These are phyloP conservation scores for Acrobeloides nanus DNA, from an alignment of 2,888 invertebrate genomes.

Conservation along the genomic window DNA sequence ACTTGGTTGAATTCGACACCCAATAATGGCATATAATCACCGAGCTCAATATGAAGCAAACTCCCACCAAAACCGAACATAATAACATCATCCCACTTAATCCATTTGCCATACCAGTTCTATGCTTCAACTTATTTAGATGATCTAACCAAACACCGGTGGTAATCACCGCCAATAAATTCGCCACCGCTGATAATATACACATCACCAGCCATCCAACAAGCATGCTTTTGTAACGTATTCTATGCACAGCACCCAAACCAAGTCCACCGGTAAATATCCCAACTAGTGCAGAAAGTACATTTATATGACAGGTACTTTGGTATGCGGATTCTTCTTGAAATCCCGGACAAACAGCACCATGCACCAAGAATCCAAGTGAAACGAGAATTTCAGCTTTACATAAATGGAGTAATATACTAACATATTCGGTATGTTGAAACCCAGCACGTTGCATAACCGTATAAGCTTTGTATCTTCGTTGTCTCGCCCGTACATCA, in stretches of 20 bases:
- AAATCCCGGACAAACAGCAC: conserved; percentile 29
- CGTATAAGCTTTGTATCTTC: conserved; percentile 46
- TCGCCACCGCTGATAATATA: conserved; percentile 48
- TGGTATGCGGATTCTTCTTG: conserved; percentile 43
- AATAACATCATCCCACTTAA: conserved; percentile 48
- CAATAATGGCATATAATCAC: conserved; percentile 52
- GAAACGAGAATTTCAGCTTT: conserved; percentile 45
- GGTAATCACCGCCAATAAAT: conserved; percentile 46
- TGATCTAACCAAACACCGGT: conserved; percentile 51
- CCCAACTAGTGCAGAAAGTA: conserved; percentile 47
- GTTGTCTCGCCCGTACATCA: too few species aligned
- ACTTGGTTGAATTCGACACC: conserved; percentile 46
- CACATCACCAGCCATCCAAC: conserved; percentile 46
- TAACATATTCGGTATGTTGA: conserved; percentile 50
- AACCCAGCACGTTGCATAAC: conserved; percentile 48
- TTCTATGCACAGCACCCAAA: conserved; percentile 48
- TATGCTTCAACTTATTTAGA: conserved; percentile 45
- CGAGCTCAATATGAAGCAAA: conserved; percentile 49
- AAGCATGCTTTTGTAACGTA: conserved; percentile 45
- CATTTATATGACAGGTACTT: conserved; percentile 50
- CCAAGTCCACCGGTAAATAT: conserved; percentile 48
- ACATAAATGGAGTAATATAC: conserved; percentile 46
- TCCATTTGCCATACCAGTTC: conserved; percentile 47
- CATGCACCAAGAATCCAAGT: conserved; percentile 37
- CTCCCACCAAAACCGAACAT: conserved; percentile 44